phyloP scores from a whole-genome alignment of 1,140 invertebrate genomes.

The Zelostemma sp. region DNA sequence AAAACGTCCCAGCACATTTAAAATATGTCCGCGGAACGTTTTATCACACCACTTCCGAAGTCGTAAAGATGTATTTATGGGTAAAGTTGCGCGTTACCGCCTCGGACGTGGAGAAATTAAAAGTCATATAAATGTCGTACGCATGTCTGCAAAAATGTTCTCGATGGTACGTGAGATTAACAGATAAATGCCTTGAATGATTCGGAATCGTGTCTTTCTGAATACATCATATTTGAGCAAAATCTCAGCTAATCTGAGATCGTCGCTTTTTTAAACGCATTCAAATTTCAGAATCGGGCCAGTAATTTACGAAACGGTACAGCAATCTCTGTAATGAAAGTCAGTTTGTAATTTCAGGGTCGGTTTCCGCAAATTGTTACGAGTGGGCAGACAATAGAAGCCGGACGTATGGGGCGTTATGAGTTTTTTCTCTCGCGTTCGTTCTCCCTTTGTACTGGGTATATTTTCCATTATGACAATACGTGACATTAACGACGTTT shows the following conservation, averaged over 20 bases:
- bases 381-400: conserved; percentile 52
- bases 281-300: conserved; percentile 18
- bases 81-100: conserved; percentile 28
- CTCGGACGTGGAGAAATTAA: conserved; percentile 28
- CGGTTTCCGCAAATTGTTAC: conserved; percentile 58
- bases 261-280: conserved; percentile 25
- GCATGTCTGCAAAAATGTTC: conserved; percentile 22
- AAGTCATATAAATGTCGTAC: conserved; percentile 26
- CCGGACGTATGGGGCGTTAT: conserved; percentile 47
- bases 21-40: conserved; percentile 21
- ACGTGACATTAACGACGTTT: conserved; percentile 38
- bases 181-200: no score
- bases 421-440: conserved; percentile 35
- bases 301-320: conserved; percentile 40
- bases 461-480: conserved; percentile 35
- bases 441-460: conserved; percentile 27
- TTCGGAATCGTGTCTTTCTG: no score
- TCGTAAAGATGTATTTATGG: conserved; percentile 31
- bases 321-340: conserved; percentile 50
- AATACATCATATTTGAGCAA: no score
- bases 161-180: no score
- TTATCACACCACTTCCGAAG: conserved; percentile 27
- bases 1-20: conserved; percentile 1
- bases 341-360: conserved; percentile 57
- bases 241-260: conserved; percentile 10